These are phyloP conservation scores for Stomorhina lunata DNA, from an alignment of 2,888 invertebrate genomes.

Conservation along the genomic window DNA sequence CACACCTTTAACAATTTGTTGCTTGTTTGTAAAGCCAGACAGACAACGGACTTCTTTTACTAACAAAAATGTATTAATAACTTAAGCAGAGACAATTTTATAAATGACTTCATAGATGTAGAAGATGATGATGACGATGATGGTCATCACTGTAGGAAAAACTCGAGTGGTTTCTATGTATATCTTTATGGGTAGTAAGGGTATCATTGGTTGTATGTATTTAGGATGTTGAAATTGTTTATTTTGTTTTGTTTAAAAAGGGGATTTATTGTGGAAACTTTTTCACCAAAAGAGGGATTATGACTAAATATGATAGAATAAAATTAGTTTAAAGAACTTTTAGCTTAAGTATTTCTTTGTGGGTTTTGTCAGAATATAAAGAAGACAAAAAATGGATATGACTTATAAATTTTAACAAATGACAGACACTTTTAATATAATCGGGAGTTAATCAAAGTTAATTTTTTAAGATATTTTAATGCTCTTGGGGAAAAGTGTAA, in stretches of 20 bases:
- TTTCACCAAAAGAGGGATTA: slow-evolving; percentile 29
- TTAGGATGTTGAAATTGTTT: slow-evolving; percentile 4
- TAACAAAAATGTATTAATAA: slow-evolving; percentile 56
- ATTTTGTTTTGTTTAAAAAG: slow-evolving; percentile 21
- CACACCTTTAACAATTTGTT: slow-evolving; percentile 65
- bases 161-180: not conserved
- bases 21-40: slow-evolving; percentile 62
- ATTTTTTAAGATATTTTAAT: not conserved
- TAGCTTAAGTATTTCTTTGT: not conserved
- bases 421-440: not conserved
- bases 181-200: not conserved
- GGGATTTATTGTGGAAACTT: slow-evolving; percentile 48
- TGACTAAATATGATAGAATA: slow-evolving; percentile 36
- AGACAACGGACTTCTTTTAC: slow-evolving; percentile 45
- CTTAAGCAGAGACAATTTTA: slow-evolving; percentile 63
- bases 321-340: slow-evolving; percentile 54
- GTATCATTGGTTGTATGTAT: not conserved
- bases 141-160: slow-evolving; percentile 19
- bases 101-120: slow-evolving; percentile 61
- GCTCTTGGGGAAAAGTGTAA: not conserved
- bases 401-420: slow-evolving; percentile 8
- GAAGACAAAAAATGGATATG: slow-evolving; percentile 24
- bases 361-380: not conserved
- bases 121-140: slow-evolving; percentile 11
- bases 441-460: not conserved